Conservation (phyloP, 92 coral and sea anemone species). For the Scolanthus callimorphus region DNA sequence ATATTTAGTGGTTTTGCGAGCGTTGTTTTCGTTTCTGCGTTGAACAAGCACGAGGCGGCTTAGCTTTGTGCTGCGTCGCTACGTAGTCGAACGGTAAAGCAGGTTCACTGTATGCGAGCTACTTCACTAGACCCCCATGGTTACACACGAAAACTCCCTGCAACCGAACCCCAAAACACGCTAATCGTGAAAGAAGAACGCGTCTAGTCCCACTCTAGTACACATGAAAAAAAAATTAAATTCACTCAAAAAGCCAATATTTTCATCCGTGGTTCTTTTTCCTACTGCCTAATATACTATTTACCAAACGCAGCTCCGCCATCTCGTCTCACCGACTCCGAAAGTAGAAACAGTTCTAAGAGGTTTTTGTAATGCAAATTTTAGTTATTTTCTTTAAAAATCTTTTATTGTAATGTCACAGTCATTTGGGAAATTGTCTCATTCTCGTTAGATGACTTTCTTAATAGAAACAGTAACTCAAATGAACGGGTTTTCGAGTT, state of each 20-base stretch:
- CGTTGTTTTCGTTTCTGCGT: slow-evolving; percentile 35
- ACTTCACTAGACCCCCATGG: slow-evolving; percentile 34
- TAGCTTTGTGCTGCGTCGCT: slow-evolving; percentile 24
- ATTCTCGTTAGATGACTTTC: background rate
- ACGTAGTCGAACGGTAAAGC: slow-evolving; percentile 26
- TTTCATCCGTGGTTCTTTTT: too few species aligned
- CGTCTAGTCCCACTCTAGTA: background rate
- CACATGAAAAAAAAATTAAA: background rate
- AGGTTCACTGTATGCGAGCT: slow-evolving; percentile 25
- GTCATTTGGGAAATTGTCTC: background rate
- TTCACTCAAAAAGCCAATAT: too few species aligned
- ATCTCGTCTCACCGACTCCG: too few species aligned
- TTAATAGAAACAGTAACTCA: background rate
- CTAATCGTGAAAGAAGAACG: slow-evolving; percentile 25
- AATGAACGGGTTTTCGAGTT: background rate
- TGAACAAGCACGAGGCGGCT: slow-evolving; percentile 23
- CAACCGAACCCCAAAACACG: slow-evolving; percentile 27
- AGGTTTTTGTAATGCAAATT: slow-evolving; percentile 2
- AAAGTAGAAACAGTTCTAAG: too few species aligned
- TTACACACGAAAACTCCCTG: slow-evolving; percentile 18
- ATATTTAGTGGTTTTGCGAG: background rate
- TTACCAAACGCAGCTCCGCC: too few species aligned
- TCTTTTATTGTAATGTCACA: slow-evolving; percentile 5
- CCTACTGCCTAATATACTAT: too few species aligned
- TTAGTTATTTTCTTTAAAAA: background rate